Base-by-base conservation (phyloP, 2,113 vertebrate genomes). In the Nothobranchius kuhntae region DNA sequence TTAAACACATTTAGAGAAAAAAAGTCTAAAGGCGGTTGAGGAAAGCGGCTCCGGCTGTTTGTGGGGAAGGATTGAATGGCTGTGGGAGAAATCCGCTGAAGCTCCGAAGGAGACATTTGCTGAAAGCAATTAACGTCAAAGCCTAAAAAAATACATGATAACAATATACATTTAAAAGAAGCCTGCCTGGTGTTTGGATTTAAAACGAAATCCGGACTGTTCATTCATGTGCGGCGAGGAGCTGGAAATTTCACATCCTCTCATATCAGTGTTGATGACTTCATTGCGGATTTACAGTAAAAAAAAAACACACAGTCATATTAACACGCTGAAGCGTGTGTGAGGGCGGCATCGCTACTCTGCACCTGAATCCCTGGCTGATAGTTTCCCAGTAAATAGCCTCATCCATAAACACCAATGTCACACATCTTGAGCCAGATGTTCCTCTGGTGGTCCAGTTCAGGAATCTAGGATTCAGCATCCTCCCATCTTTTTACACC, bases 241-340 rank as follows among this genome's bases (percentile, higher is more conserved):
- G 70, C 85, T 78, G 83, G 73, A 68, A 50, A 79, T 71, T 55
- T 79, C 77, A 63, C 79, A 73, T 82, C 65, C 75, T 53, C 81
- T 74, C 65, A 21, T 35, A 65, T 84, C 71, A 71, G 52, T 70
- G 75, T 87, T 81, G 84, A 89, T 86, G 88, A 91, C 85, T 89
- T 89, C 88, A 90, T 88, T 89, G 85, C 81, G 83, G 86, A 90
- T 89, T 90, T 87, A 85, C 88, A 90, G 84, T 87, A 76, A 84
- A 83, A 21, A 50, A 83, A 84, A 78, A 4, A 40, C 38, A 87
- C 30, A 30, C 30, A 30, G 3, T 30, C 30, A 30, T 30, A 30
- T 30, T 30, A 30, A 30, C 30, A 30, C 71, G 77, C 66, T 62
- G 80, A 88, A 83, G 74, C 70, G 69, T 85, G 58, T 80, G 76